A percentile compares a stretch with the other conserved stretches of the same genome.
phyloP scores from a whole-genome alignment of 2,113 vertebrate species.

The Brachirus orientalis region DNA sequence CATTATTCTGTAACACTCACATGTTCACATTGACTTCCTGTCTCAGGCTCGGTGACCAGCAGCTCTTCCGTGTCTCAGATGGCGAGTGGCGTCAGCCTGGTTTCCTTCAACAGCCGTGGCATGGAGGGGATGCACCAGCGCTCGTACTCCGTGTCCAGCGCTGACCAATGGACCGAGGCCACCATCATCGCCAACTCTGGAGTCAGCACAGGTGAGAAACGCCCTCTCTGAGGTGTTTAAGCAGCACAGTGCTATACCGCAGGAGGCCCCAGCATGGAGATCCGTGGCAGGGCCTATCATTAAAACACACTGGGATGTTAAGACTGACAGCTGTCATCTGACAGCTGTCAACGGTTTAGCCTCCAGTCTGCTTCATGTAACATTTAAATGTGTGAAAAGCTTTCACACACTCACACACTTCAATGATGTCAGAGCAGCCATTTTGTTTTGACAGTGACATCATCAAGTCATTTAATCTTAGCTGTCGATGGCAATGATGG shows the following conservation, averaged over 20 bases:
- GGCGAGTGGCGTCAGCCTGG: conserved; percentile 91
- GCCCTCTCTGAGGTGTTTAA: background rate
- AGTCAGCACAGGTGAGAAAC: conserved; percentile 90
- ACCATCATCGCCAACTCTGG: conserved; percentile 96
- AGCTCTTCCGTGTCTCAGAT: conserved; percentile 92
- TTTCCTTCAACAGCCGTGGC: conserved; percentile 91
- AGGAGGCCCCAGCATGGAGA: conserved; percentile 50
- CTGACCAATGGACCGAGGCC: conserved; percentile 97
- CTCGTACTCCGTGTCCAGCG: conserved; percentile 97
- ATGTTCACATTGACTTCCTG: background rate
- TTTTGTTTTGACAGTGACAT: too few species aligned
- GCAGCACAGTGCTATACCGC: too few species aligned
- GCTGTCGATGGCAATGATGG: too few species aligned
- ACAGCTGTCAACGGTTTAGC: conserved; percentile 42
- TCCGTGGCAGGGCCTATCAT: conserved; percentile 75
- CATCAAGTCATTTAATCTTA: too few species aligned
- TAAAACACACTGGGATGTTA: background rate
- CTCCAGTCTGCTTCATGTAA: conserved; percentile 40
- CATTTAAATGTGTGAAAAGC: conserved; percentile 72
- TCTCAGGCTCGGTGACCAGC: conserved; percentile 89
- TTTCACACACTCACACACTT: conserved; percentile 43
- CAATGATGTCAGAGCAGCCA: too few species aligned
- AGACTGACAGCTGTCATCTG: conserved; percentile 67
- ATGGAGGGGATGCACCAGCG: conserved; percentile 94
- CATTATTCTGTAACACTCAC: background rate